Base-by-base conservation (phyloP, 2,797 vertebrate species). In the Apogon talboti region DNA sequence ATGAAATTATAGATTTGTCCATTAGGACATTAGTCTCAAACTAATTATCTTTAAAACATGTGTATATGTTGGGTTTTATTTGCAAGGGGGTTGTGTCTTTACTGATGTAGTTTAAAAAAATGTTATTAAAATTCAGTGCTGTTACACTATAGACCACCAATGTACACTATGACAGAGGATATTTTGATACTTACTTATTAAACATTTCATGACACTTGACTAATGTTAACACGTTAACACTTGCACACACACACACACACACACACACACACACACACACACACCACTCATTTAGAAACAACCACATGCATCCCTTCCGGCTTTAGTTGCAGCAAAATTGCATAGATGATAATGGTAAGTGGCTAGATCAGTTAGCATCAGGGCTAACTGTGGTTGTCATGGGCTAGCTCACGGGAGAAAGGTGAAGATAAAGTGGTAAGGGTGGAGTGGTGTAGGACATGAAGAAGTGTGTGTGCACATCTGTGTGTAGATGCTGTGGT, bases 321-420 rank as follows among this genome's bases (percentile, higher is more conserved):
- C 40, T 66, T 69, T 48, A 13, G 14, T 72, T 82, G 51, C 58
- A 44, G 68, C 33, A 83, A 60, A 53, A 68, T 54, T 82, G 71
- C 85, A 78, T 66, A 50, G 50, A 83, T 52, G 73, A 82, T 92
- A 82, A 91, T 83, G 74, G 68, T 85, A 84, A 85, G 78, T 88
- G 87, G 86, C 80, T 86, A 67, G 71, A 83, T 86, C 79, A 80
- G 78, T 90, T 89, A 83, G 86, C 76, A 68, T 87, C 82, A 76
- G 46, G 41, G 81, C 68, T 89, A 89, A 92, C 73, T 76, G 53
- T 51, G 50, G 61, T 52, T 91, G 87, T 90, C 90, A 85, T 79
- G 66, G 78, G 79, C 78, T 81, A 55, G 78, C 83, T 82, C 51
- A 75, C 66, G 64, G 78, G 66, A 82, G 75, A 82, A 84, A 90